A percentile compares a stretch with the other conserved stretches of the same genome.
Evolutionary conservation across 2,888 invertebrate species (phyloP).

Genomic region (Leptopilina drosophilae): DNA sequence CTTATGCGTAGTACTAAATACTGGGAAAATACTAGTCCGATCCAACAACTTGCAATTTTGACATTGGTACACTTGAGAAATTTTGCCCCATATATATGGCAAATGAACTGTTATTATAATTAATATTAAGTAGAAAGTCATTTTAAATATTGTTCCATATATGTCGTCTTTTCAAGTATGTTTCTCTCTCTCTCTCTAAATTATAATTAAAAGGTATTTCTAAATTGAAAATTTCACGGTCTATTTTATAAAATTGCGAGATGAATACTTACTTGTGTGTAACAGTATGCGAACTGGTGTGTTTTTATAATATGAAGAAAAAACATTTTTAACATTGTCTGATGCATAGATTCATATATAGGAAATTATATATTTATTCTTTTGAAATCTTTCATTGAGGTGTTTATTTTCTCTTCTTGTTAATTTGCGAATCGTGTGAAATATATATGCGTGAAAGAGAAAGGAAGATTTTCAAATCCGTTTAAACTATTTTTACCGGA

Average conservation of each 20-base stretch:
- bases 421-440: slow-evolving; percentile 26
- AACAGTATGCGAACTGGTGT: not conserved
- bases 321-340: not conserved
- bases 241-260: slow-evolving; percentile 7
- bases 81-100: too few relatives aligned
- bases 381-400: slow-evolving; percentile 15
- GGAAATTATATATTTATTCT: not conserved
- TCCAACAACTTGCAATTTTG: too few relatives aligned
- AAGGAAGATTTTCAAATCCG: slow-evolving; percentile 32
- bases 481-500: slow-evolving; percentile 25
- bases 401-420: slow-evolving; percentile 11
- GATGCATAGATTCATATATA: not conserved
- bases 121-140: slow-evolving; percentile 10
- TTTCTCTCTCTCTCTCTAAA: not conserved
- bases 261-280: not conserved
- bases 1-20: too few relatives aligned
- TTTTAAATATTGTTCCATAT: slow-evolving; percentile 3
- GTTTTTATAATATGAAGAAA: not conserved
- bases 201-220: not conserved
- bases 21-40: too few relatives aligned
- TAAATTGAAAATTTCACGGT: slow-evolving; percentile 7
- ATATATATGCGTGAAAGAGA: slow-evolving; percentile 18
- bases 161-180: not conserved
- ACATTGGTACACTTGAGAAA: too few relatives aligned
- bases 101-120: slow-evolving; percentile 7